These are phyloP conservation scores for Cryptoblepharus egeriae DNA, from an alignment of 2,797 vertebrate genomes.

Conservation along the genomic window DNA sequence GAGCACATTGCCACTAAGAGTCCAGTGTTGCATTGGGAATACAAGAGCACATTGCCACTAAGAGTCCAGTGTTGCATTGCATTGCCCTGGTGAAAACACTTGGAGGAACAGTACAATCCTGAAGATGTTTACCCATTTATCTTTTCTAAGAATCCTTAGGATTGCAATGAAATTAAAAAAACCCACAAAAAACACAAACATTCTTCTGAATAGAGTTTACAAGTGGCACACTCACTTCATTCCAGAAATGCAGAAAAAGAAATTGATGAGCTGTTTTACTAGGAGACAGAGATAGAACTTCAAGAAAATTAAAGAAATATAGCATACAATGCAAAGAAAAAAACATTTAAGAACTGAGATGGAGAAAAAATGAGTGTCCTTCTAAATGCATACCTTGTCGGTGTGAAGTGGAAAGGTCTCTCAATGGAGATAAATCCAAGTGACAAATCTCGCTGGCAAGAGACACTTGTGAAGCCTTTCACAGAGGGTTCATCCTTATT, in stretches of 20 bases:
- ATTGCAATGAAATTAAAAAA: background rate
- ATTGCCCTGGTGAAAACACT: slow-evolving; percentile 5
- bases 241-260: background rate
- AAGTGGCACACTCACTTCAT: background rate
- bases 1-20: background rate
- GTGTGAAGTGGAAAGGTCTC: slow-evolving; percentile 7
- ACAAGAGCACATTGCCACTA: background rate
- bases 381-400: background rate
- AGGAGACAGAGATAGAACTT: background rate
- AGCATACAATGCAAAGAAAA: too few species aligned
- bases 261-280: background rate
- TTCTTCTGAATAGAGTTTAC: background rate
- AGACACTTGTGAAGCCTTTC: background rate
- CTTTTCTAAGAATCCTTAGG: too few species aligned
- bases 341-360: background rate
- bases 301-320: background rate
- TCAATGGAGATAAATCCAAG: background rate
- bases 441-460: slow-evolving; percentile 18
- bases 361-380: background rate
- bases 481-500: slow-evolving; percentile 20
- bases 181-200: too few species aligned
- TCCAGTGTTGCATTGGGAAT: too few species aligned
- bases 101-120: too few species aligned
- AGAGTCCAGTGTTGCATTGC: background rate
- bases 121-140: too few species aligned